A percentile compares a stretch with the other conserved stretches of the same genome.
Conservation (phyloP, 2,888 invertebrate species). For the Amphipyra tragopoginis region DNA sequence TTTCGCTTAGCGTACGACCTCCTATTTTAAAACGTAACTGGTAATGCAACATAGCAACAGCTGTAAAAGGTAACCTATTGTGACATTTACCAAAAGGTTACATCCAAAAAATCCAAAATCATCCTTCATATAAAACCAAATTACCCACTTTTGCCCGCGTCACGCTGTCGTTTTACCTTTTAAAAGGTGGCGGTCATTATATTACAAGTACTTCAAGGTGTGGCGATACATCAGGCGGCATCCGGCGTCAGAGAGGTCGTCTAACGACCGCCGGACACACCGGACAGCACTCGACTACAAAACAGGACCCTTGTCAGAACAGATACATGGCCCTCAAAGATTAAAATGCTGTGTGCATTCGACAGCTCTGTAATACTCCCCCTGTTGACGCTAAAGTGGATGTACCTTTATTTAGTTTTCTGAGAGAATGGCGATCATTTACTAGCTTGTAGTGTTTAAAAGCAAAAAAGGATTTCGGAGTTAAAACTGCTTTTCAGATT, state of each 20-base stretch:
- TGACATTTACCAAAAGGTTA: too few species aligned
- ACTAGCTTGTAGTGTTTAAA: too few species aligned
- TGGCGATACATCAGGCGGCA: slow-evolving; percentile 37
- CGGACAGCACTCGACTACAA: slow-evolving; percentile 57
- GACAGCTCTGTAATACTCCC: slow-evolving; percentile 42
- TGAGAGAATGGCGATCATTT: slow-evolving; percentile 5
- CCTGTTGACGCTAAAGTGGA: slow-evolving; percentile 20
- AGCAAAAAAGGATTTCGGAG: too few species aligned
- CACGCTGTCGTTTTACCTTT: slow-evolving; percentile 14
- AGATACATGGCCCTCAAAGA: slow-evolving; percentile 49
- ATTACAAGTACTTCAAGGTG: slow-evolving; percentile 13
- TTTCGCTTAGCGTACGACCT: background rate
- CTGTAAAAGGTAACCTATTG: too few species aligned
- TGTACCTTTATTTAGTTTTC: slow-evolving; percentile 8
- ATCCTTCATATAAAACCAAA: slow-evolving; percentile 9
- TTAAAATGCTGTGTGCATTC: slow-evolving; percentile 62
- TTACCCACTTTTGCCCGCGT: slow-evolving; percentile 7
- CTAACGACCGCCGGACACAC: slow-evolving; percentile 53
- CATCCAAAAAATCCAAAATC: slow-evolving; percentile 1
- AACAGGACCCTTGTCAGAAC: slow-evolving; percentile 61
- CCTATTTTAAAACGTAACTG: too few species aligned
- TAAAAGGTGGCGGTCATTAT: slow-evolving; percentile 6
- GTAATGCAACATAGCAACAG: too few species aligned
- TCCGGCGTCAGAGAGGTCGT: slow-evolving; percentile 30
- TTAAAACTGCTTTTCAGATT: too few species aligned